Evolutionary conservation across 2,888 invertebrate species (phyloP).

Genomic region (Leptura quadrifasciata): DNA sequence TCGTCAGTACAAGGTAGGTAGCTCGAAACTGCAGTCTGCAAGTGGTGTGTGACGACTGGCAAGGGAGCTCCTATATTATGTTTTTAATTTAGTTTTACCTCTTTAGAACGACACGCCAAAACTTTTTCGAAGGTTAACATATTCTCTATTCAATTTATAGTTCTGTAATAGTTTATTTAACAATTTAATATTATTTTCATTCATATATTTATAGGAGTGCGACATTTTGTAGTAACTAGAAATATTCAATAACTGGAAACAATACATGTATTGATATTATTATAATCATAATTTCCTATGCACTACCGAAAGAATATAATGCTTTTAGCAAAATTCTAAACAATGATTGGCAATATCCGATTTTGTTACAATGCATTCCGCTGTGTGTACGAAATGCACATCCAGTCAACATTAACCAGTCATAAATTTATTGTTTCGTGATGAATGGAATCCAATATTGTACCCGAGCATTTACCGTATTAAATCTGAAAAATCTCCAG

Average conservation of each 20-base stretch:
- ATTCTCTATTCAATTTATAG: too few relatives aligned
- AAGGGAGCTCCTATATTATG: too few relatives aligned
- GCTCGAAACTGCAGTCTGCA: too few relatives aligned
- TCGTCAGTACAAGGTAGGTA: too few relatives aligned
- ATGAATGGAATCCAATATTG: constrained; percentile 24
- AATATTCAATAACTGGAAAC: not conserved
- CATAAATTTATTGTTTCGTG: constrained; percentile 10
- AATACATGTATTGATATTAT: not conserved
- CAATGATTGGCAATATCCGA: constrained; percentile 15
- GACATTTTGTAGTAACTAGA: too few relatives aligned
- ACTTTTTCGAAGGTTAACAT: too few relatives aligned
- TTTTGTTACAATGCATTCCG: not conserved
- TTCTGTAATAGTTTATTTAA: too few relatives aligned
- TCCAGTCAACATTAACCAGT: constrained; percentile 6
- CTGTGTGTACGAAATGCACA: constrained; percentile 8
- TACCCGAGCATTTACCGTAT: constrained; percentile 6
- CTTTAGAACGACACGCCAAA: too few relatives aligned
- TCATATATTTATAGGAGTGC: too few relatives aligned
- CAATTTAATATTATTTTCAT: too few relatives aligned
- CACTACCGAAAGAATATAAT: not conserved
- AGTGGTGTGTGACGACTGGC: too few relatives aligned
- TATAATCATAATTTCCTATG: not conserved
- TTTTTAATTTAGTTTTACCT: too few relatives aligned
- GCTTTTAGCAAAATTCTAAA: not conserved
- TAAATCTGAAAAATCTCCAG: constrained; percentile 18